Evolutionary conservation across 30 jellyfish, hydroid and myxozoan genomes (phyloP).

Genomic region (Pelagia noctiluca): DNA sequence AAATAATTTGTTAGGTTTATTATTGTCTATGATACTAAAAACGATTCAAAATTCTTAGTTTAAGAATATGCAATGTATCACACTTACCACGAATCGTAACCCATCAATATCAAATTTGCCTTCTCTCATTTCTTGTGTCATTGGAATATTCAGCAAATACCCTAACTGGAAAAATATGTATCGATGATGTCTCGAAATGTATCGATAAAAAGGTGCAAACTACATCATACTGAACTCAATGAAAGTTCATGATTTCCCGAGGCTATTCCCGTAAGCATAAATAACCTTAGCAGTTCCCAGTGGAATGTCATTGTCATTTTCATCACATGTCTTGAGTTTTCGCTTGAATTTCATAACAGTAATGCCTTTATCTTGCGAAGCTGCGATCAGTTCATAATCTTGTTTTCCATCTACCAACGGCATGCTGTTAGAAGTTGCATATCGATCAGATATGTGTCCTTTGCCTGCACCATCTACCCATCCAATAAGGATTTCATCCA

Average conservation of each 20-base stretch:
- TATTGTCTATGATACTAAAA: background rate
- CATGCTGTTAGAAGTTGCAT: background rate
- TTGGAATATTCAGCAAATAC: conserved; percentile 85
- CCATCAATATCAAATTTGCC: conserved; percentile 81
- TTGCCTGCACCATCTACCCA: background rate
- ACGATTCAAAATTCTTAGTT: background rate
- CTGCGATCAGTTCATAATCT: too few species aligned
- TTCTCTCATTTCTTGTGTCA: conserved; percentile 76
- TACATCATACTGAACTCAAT: too few species aligned
- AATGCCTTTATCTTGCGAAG: too few species aligned
- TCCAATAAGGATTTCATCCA: too few species aligned
- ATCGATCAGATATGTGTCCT: background rate
- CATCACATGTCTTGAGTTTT: too few species aligned
- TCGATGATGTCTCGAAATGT: background rate
- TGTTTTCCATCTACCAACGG: too few species aligned
- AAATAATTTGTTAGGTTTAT: too few species aligned
- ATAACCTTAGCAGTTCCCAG: too few species aligned
- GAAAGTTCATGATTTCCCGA: too few species aligned
- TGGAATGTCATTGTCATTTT: too few species aligned
- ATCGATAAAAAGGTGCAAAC: background rate
- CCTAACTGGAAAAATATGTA: conserved; percentile 79
- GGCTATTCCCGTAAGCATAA: too few species aligned
- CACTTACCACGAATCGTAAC: conserved; percentile 87
- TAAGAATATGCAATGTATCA: background rate
- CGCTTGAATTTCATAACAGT: too few species aligned